Conservation (phyloP, 2,797 vertebrate genomes). For the Botia kubotai region DNA sequence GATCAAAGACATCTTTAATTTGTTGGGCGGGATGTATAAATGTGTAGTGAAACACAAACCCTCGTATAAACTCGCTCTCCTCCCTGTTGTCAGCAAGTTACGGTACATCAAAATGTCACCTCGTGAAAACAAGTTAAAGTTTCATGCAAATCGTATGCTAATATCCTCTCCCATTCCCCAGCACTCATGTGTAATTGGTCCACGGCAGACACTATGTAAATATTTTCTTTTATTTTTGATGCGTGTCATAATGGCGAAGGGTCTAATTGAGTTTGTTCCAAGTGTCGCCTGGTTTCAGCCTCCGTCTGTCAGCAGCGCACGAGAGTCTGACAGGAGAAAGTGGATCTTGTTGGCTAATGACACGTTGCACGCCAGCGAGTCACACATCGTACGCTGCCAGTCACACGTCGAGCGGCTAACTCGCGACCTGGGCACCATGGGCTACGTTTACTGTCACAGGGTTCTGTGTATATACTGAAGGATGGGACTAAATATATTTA, state of each 20-base stretch:
- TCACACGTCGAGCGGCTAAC: not conserved
- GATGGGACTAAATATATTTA: not conserved
- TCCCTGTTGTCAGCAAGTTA: conserved; percentile 8
- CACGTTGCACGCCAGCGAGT: conserved; percentile 25
- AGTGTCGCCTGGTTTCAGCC: conserved; percentile 37
- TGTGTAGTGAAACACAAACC: not conserved
- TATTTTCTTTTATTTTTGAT: conserved; percentile 48
- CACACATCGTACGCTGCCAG: not conserved
- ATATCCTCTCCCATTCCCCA: not conserved
- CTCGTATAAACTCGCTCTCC: not conserved
- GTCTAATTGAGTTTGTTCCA: conserved; percentile 43
- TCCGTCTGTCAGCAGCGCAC: conserved; percentile 28
- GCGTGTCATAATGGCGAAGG: conserved; percentile 42
- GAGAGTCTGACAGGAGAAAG: conserved; percentile 27
- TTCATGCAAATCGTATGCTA: conserved; percentile 27
- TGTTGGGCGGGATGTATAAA: not conserved
- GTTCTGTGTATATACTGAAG: conserved; percentile 14
- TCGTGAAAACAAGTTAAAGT: conserved; percentile 31
- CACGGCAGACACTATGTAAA: conserved; percentile 37
- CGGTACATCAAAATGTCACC: conserved; percentile 30
- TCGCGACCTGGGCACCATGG: not conserved
- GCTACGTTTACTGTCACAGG: conserved; percentile 4
- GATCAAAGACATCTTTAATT: conserved; percentile 21
- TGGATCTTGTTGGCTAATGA: conserved; percentile 40
- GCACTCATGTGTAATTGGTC: conserved; percentile 29